Evolutionary conservation across 2,797 vertebrate species (phyloP).

Genomic region (Pseudomugil tenellus): DNA sequence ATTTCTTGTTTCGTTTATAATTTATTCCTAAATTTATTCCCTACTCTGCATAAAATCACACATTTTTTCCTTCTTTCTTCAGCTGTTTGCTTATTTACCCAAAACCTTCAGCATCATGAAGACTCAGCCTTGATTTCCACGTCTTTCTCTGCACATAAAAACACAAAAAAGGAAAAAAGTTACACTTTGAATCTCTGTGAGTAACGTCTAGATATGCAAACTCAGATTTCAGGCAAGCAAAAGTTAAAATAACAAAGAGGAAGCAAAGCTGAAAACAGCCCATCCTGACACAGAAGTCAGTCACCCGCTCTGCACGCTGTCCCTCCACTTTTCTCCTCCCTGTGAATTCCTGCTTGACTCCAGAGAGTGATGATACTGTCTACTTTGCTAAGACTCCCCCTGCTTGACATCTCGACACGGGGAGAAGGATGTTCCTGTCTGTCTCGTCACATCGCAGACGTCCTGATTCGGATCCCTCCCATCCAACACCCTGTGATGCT

Average conservation of each 20-base stretch:
- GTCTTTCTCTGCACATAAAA: background rate
- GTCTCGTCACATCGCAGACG: conserved; percentile 81
- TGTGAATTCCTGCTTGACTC: conserved; percentile 56
- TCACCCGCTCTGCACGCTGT: conserved; percentile 55
- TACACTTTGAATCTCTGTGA: background rate
- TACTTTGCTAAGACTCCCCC: conserved; percentile 73
- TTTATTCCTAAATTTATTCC: background rate
- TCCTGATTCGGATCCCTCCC: conserved; percentile 77
- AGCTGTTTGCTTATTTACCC: background rate
- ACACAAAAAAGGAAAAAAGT: background rate
- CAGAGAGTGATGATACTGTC: conserved; percentile 80
- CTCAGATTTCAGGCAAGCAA: background rate
- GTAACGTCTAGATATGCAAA: background rate
- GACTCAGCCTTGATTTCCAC: background rate
- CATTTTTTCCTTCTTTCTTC: background rate
- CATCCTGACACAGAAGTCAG: conserved; percentile 43
- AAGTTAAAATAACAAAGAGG: background rate
- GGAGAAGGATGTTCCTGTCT: conserved; percentile 83
- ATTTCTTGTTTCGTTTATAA: background rate
- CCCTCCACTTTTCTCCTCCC: conserved; percentile 61
- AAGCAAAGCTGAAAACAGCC: conserved; percentile 9
- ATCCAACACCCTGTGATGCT: conserved; percentile 79
- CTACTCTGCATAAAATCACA: background rate
- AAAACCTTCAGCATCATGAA: background rate
- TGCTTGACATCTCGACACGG: conserved; percentile 75